A percentile compares a stretch with the other conserved stretches of the same genome.
Conservation (phyloP, 2,888 invertebrate species). For the Drosophila incognita region DNA sequence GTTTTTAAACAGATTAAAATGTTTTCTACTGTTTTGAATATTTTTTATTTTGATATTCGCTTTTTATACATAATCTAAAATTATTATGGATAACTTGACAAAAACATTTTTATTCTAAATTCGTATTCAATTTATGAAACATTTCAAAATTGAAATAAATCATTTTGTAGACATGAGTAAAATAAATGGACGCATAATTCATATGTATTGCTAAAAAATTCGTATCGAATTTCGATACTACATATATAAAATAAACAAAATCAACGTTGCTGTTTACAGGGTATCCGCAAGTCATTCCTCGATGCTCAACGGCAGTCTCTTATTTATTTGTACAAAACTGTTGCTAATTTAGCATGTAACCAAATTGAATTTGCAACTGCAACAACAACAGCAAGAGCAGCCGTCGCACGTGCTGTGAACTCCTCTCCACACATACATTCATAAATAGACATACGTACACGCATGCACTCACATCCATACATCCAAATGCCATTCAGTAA, state of each 20-base stretch:
- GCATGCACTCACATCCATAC: background rate
- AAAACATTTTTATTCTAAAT: background rate
- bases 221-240: background rate
- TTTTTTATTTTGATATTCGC: too few species aligned
- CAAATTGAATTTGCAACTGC: conserved; percentile 71
- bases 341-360: conserved; percentile 73
- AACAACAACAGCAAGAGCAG: conserved; percentile 3
- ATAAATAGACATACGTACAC: background rate
- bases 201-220: background rate
- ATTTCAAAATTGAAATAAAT: too few species aligned
- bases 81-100: background rate
- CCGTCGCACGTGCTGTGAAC: conserved; percentile 64
- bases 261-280: background rate
- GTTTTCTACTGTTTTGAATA: too few species aligned
- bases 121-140: too few species aligned
- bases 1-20: too few species aligned
- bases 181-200: background rate
- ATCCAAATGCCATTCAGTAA: conserved; percentile 54
- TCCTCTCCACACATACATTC: conserved; percentile 17
- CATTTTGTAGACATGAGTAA: too few species aligned
- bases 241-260: too few species aligned
- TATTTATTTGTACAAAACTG: conserved; percentile 75
- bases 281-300: conserved; percentile 11
- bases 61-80: background rate
- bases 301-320: conserved; percentile 22